Evolutionary conservation across 2,113 vertebrate genomes (phyloP).

Genomic region (Gavialis gangeticus): DNA sequence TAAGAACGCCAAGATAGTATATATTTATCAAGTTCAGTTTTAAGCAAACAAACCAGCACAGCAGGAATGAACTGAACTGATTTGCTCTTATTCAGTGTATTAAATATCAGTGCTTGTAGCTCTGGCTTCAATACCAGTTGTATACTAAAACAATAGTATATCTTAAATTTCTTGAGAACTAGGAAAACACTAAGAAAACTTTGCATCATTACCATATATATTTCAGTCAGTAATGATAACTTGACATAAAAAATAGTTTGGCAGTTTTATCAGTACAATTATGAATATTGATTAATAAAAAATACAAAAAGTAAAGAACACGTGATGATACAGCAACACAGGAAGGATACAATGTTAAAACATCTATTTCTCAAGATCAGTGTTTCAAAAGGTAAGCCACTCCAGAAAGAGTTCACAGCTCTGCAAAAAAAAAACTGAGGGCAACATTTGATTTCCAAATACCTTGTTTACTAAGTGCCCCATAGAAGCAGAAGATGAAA

Average conservation of each 20-base stretch:
- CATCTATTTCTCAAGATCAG: not conserved
- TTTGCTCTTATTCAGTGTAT: not conserved
- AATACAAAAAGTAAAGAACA: not conserved
- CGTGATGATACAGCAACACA: not conserved
- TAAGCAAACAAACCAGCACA: not conserved
- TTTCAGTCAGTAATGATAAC: not conserved
- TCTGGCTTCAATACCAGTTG: not conserved
- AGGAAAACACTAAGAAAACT: not conserved
- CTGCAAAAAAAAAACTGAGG: not conserved
- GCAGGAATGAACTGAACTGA: not conserved
- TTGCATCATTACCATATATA: slow-evolving; percentile 28
- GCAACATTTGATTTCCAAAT: not conserved
- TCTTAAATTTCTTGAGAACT: not conserved
- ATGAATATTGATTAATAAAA: not conserved
- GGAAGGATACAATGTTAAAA: not conserved
- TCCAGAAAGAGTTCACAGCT: not conserved
- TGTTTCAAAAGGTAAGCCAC: not conserved
- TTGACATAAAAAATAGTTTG: not conserved
- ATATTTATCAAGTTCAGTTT: not conserved
- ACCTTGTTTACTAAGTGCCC: not conserved
- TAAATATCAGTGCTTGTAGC: not conserved
- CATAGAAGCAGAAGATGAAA: not conserved
- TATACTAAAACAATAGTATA: not conserved
- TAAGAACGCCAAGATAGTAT: slow-evolving; percentile 4
- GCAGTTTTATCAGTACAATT: not conserved